Base-by-base conservation (phyloP, 2,113 vertebrate genomes). In the Guaruba guarouba region DNA sequence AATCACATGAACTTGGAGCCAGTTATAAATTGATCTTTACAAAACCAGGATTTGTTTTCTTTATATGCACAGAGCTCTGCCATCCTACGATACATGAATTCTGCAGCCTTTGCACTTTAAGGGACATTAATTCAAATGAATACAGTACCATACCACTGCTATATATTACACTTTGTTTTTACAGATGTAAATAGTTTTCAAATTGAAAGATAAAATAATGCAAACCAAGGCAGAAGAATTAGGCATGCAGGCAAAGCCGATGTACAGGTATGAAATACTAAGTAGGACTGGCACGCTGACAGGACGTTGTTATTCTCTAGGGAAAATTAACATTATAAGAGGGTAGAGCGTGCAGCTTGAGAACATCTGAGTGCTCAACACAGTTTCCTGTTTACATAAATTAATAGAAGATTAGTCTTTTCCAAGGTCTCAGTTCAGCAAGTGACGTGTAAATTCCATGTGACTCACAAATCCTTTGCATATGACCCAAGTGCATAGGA, bases 61-160 rank as follows among this genome's bases (percentile, higher is more conserved):
- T 62, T 59, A 74, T 88, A 68, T 20, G 46, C 39, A 64, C 31
- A 49, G 27, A 61, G 20, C 54, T 90, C 77, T 83, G 33, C 49
- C 62, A 49, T 83, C 55, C 75, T 23, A 9, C 1, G 1, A n/a
- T 13, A 31, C 51, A 51, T 22, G 67, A 91, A 82, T 83, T 83
- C 90, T 95, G 95, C 82, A 93, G 54, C 79, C 79, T 86, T 81
- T 90, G 88, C 81, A 88, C 76, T 86, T 91, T 44, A 73, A 88
- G 75, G 71, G 84, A 89, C 71, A 96, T 96, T 91, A 94, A 96
- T 97, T 95, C 93, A 96, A 95, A 96, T 78, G 64, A 94, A 97
- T 87, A 90, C 94, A 82, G 81, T 11, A 75, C 63, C 68, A 78
- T 61, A 86, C 59, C 57, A 82, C 29, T 88, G 48, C 69, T 59